Evolutionary conservation across 2,113 vertebrate genomes (phyloP).

Genomic region (Dascyllus trimaculatus): DNA sequence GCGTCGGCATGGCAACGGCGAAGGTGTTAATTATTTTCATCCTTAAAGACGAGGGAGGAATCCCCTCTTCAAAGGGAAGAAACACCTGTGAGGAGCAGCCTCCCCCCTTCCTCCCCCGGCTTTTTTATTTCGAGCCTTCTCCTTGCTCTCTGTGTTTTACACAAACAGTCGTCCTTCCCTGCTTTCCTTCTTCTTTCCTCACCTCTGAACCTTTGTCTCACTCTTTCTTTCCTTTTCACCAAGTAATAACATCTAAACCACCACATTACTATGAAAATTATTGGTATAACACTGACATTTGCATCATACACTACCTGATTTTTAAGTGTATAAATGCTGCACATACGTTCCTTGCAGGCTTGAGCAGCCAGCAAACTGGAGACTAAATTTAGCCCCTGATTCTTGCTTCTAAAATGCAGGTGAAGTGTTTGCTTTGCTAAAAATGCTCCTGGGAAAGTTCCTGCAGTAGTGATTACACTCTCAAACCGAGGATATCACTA

Average conservation of each 20-base stretch:
- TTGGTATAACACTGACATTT: too few relatives aligned
- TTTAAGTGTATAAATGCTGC: not conserved
- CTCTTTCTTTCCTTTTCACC: too few relatives aligned
- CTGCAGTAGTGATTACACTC: not conserved
- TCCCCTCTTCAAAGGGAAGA: conserved; percentile 73
- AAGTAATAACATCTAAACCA: too few relatives aligned
- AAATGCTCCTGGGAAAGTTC: not conserved
- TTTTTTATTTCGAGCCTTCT: conserved; percentile 17
- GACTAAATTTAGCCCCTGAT: not conserved
- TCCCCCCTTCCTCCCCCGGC: not conserved
- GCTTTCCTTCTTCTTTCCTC: not conserved
- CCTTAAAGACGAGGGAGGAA: conserved; percentile 73
- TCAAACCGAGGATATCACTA: not conserved
- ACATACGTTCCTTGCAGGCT: not conserved
- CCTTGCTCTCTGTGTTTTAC: not conserved
- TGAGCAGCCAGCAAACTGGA: not conserved
- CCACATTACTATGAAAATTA: not conserved
- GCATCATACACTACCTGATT: not conserved
- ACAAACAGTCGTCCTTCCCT: not conserved
- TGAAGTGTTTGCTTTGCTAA: not conserved
- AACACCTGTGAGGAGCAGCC: conserved; percentile 68
- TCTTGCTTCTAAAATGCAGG: not conserved
- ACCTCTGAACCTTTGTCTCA: not conserved
- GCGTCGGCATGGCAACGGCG: conserved; percentile 79
- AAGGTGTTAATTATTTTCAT: conserved; percentile 79